Evolutionary conservation across 2,797 vertebrate genomes (phyloP).

Genomic region (Acrossocheilus fasciatus): DNA sequence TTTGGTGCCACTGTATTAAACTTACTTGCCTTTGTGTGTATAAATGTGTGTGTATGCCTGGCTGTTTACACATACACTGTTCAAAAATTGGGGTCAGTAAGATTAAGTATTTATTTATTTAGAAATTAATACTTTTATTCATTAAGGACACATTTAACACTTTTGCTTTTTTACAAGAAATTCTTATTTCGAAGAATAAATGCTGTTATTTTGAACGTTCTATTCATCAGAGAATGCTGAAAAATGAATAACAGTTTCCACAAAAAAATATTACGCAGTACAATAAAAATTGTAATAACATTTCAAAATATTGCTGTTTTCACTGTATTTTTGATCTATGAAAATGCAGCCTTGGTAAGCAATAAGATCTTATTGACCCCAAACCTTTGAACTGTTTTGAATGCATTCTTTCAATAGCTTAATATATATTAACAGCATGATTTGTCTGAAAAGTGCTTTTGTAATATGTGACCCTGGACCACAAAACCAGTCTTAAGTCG

Average conservation of each 20-base stretch:
- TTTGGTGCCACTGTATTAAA: background rate
- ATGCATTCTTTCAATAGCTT: background rate
- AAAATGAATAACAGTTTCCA: background rate
- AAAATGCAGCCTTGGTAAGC: background rate
- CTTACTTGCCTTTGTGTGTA: background rate
- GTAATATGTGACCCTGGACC: background rate
- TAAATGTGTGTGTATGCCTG: background rate
- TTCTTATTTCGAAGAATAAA: background rate
- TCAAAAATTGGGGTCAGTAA: background rate
- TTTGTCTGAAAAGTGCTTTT: background rate
- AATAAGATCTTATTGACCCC: background rate
- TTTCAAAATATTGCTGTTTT: background rate
- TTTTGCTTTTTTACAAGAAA: background rate
- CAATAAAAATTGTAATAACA: background rate
- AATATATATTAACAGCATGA: background rate
- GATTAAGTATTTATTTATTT: background rate
- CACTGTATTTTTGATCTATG: background rate
- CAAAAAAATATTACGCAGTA: background rate
- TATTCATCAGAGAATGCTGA: background rate
- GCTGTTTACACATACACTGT: constrained; percentile 5
- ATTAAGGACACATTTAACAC: background rate
- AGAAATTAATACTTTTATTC: background rate
- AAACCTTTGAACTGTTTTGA: no score
- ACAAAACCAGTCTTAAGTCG: no score
- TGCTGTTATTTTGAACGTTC: background rate